Conservation (phyloP, 2,113 vertebrate genomes). For the Buteo buteo region DNA sequence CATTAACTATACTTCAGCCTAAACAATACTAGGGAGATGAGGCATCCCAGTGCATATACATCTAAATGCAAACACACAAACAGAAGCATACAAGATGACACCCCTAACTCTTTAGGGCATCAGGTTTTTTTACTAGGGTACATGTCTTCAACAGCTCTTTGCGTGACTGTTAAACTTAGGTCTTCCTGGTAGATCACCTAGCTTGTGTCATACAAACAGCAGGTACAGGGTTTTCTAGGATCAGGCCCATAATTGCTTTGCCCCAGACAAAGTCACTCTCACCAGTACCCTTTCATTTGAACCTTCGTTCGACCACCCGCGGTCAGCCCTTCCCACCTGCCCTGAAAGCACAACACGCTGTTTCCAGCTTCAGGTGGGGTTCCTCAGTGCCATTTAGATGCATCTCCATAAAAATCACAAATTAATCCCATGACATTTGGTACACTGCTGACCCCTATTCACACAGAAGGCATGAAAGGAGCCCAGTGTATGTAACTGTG, state of each 20-base stretch:
- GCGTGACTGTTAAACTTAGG: not conserved
- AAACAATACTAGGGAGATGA: not conserved
- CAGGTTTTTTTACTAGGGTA: not conserved
- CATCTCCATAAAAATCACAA: not conserved
- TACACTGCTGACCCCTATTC: not conserved
- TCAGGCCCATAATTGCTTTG: not conserved
- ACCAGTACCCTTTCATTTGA: not conserved
- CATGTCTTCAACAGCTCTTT: not conserved
- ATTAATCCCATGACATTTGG: not conserved
- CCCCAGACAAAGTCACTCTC: not conserved
- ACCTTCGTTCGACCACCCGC: not conserved
- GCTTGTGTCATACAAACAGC: not conserved
- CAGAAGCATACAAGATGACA: not conserved
- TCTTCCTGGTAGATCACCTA: not conserved
- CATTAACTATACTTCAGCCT: not conserved
- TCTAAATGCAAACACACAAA: not conserved
- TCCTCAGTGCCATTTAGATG: not conserved
- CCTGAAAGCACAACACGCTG: not conserved
- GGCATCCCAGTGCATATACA: not conserved
- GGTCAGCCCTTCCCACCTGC: not conserved
- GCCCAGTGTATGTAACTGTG: not conserved
- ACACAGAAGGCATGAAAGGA: constrained; percentile 3
- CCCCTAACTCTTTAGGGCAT: not conserved
- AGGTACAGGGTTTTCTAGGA: not conserved
- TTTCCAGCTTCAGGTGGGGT: not conserved